A percentile compares a stretch with the other conserved stretches of the same genome.
phyloP scores from a whole-genome alignment of 2,797 vertebrate genomes.

The Limnodromus scolopaceus region DNA sequence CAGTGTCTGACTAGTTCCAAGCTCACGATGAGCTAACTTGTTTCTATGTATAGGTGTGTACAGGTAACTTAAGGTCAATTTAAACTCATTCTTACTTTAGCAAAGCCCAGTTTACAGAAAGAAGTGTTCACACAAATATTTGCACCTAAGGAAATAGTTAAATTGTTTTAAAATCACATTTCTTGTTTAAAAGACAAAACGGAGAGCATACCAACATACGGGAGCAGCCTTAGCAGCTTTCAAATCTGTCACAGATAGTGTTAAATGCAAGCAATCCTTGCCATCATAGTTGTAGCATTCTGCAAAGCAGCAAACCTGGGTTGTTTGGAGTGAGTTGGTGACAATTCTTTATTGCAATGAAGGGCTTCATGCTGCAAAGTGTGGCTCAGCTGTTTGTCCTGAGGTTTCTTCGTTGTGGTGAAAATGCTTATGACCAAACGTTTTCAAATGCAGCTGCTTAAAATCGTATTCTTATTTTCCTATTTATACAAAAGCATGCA shows the following conservation, averaged over 20 bases:
- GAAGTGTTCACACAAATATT: background rate
- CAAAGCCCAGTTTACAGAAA: background rate
- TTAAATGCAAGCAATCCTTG: background rate
- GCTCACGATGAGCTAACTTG: background rate
- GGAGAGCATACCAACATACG: background rate
- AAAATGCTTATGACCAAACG: background rate
- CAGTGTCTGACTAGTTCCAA: background rate
- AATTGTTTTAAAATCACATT: background rate
- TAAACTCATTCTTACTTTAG: background rate
- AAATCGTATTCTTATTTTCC: background rate
- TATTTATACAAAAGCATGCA: background rate
- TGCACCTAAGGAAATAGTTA: background rate
- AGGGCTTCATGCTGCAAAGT: background rate
- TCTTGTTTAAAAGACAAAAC: background rate
- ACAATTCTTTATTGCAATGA: accelerated
- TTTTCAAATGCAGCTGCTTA: background rate
- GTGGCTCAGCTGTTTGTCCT: background rate
- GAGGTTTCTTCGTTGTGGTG: background rate
- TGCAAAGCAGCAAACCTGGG: background rate
- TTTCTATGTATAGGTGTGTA: background rate
- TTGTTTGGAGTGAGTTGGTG: background rate
- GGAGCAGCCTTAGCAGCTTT: background rate
- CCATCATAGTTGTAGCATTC: background rate
- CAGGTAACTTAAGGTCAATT: background rate
- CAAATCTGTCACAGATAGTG: background rate